A percentile compares a stretch with the other conserved stretches of the same genome.
These are phyloP conservation scores for Stomatorhinus walkeri DNA, from an alignment of 2,797 vertebrate genomes.

Conservation along the genomic window DNA sequence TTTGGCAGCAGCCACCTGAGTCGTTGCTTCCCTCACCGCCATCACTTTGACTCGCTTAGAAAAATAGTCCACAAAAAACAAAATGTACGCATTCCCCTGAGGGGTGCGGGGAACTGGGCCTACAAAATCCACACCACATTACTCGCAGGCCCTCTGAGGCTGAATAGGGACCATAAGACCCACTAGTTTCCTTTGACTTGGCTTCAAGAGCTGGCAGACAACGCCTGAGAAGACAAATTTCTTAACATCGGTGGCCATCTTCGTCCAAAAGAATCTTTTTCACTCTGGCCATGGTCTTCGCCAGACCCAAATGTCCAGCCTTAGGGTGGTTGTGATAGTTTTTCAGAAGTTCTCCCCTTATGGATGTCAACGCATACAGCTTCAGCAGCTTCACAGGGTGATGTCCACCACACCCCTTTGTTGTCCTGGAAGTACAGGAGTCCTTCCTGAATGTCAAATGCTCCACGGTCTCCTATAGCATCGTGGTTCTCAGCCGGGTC, in stretches of 20 bases:
- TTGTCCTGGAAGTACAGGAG: background rate
- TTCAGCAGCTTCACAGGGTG: background rate
- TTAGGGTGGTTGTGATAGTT: background rate
- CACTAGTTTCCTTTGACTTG: background rate
- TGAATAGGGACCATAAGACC: no score
- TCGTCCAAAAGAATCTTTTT: background rate
- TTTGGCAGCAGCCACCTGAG: background rate
- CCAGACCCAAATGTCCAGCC: background rate
- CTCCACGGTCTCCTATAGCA: background rate
- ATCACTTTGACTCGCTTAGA: background rate
- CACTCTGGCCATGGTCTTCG: background rate
- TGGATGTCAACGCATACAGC: background rate
- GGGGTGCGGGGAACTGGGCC: no score
- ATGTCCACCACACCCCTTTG: background rate
- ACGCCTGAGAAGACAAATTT: background rate
- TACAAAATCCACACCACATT: background rate
- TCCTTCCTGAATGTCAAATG: background rate
- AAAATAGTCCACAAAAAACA: background rate
- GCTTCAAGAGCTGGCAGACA: background rate
- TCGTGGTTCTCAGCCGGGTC: background rate
- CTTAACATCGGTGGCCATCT: background rate
- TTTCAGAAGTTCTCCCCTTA: background rate
- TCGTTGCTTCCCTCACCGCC: background rate
- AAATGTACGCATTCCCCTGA: background rate
- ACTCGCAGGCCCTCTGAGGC: background rate